Base-by-base conservation (phyloP, 1,140 invertebrate species). In the Drosophila lacteicornis region DNA sequence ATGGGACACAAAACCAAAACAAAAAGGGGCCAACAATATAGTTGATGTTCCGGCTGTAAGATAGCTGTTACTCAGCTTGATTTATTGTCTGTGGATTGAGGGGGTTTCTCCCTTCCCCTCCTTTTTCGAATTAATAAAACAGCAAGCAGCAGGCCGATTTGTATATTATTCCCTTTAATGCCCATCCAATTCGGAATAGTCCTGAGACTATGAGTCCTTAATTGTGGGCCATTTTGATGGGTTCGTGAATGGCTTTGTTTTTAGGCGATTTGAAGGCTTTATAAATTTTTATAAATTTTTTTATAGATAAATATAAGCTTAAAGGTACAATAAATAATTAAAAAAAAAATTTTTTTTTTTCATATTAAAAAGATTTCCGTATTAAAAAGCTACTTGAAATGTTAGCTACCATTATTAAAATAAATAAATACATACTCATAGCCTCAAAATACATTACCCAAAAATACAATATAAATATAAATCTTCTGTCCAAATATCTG, bases 51-150 rank as follows among this genome's bases (percentile, higher is more conserved):
- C 62, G 57, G 57, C 40, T 17, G 55, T 43, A 43, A 66, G 62
- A 66, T 66, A 66, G 57, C 62, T 66, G 57, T 22, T 66, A 66
- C 62, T 66, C 65, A 67, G 65, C 33, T 70, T 70, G 67, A 70
- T 70, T 68, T 70, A 70, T 70, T 68, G 67, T 47, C 19, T 46
- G 49, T 53, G 63, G 33, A 36, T 67, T 56, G 53, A 9, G 13
- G 11, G 1, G n/a, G 22, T 25, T 25, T 3, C 7, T 13, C 11
- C 15, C 0, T 15, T 15, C 2, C 36, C 33, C 19, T 38, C 36
- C 4, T 33, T 42, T 19, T 13, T 0, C 17, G 33, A 67, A 67
- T 67, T 67, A 67, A 67, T 49, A 65, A 67, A 67, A 40, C 36
- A 66, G 58, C 57, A 33, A n/a, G 62, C 57, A 45, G 22, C 59